Evolutionary conservation across 2,797 vertebrate genomes (phyloP).

Genomic region (Helarctos malayanus): DNA sequence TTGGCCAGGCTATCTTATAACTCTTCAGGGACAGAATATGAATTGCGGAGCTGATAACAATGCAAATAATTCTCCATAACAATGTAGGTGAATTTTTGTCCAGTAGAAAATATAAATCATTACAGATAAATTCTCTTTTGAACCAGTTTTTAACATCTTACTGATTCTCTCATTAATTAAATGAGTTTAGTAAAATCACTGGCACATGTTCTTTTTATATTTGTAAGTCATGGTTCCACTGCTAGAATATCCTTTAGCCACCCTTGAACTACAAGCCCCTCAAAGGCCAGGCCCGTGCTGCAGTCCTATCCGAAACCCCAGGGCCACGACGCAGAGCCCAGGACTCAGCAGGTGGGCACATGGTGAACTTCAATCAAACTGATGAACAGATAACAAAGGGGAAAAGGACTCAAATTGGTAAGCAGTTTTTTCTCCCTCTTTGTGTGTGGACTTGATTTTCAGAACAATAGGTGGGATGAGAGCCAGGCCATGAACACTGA

Average conservation of each 20-base stretch:
- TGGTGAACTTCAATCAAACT: background rate
- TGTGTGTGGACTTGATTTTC: background rate
- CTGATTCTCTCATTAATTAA: background rate
- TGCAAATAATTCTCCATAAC: background rate
- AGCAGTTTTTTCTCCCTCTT: background rate
- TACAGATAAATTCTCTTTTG: conserved; percentile 24
- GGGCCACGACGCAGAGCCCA: background rate
- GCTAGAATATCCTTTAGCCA: background rate
- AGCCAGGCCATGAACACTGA: background rate
- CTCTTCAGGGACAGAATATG: background rate
- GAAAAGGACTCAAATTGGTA: background rate
- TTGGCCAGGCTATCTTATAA: conserved; percentile 14
- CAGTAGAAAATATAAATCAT: conserved; percentile 31
- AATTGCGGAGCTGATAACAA: background rate
- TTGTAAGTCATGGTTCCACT: background rate
- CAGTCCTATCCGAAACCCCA: background rate
- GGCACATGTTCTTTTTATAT: background rate
- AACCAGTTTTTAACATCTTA: conserved; percentile 48
- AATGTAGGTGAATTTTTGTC: conserved; percentile 1
- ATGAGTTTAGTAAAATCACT: background rate
- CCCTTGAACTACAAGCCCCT: background rate
- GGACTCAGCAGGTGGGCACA: background rate
- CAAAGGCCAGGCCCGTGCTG: background rate
- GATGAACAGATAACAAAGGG: background rate
- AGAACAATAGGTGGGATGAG: background rate